Evolutionary conservation across 2,888 invertebrate species (phyloP), one percentile per base, ranked within the genome.

Genomic region (Eledona agricola): DNA sequence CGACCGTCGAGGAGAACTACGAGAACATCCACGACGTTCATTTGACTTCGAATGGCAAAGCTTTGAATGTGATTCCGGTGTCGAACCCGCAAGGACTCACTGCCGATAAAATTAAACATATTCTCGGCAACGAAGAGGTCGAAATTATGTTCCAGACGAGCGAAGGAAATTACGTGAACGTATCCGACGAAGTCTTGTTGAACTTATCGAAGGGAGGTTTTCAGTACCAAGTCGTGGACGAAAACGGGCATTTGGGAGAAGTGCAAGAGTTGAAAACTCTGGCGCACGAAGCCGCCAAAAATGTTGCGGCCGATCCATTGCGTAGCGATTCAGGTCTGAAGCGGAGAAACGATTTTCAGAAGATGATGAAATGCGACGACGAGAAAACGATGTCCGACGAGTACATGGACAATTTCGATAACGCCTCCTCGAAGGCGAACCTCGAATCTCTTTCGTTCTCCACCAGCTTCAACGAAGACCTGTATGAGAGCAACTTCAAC

Each of bases 111-210:
- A 66, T 74, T 26, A 72, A 72, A 49, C 64, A 70, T 28, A 69
- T 74, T 35, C 60, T 75, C 40, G 71, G 69, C 2, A 62, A 74
- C n/a, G 75, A 78, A 11, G 65, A 79, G 58, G 75, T 79, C 13
- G 78, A 85, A 11, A 83, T 85, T 61, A 80, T 85, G 58, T 83
- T 83, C 57, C 84, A 84, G 69, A 84, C 83, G 1, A 83, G 81
- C 12, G 84, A 85, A 59, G 85, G 85, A 0, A 83, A 82, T 16
- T 83, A 83, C 63, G 81, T 85, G 1, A 83, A 83, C 52, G 81
- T 85, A 16, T 84, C 83, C 51, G 85, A 84, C 69, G 84, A 85
- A 61, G 82, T 84, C 15, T 74, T 85, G 22, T 75, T 72, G 32
- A 73, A 70, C 60, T 63, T 76, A 23, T 67, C 72, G 0, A 67